Conservation (phyloP, 2,797 vertebrate genomes). For the Dicrostonyx torquatus region DNA sequence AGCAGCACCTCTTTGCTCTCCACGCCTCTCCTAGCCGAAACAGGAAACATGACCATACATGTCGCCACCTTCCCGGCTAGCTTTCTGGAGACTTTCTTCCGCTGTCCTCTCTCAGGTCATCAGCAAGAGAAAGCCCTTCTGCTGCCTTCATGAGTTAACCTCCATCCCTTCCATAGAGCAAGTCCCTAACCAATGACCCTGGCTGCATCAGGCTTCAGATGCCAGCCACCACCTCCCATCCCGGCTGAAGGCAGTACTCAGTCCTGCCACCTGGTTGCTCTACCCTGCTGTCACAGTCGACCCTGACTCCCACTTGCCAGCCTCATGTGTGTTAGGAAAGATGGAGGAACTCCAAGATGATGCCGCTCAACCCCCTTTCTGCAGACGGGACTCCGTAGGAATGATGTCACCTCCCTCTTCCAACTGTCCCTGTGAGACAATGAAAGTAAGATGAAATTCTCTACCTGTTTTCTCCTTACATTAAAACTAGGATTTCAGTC, state of each 20-base stretch:
- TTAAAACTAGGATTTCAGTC: neutral
- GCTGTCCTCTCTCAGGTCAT: neutral
- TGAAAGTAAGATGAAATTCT: neutral
- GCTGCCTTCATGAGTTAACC: too few relatives aligned
- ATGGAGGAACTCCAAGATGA: too few relatives aligned
- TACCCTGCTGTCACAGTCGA: neutral
- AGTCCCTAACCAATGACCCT: too few relatives aligned
- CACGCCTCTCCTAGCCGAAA: neutral
- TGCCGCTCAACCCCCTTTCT: neutral
- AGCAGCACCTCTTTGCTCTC: too few relatives aligned
- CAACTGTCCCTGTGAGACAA: neutral
- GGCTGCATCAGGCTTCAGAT: neutral
- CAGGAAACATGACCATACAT: neutral
- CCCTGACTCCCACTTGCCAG: neutral
- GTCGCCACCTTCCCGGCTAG: too few relatives aligned
- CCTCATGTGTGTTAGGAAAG: neutral
- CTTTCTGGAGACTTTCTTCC: neutral
- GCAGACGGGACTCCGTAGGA: neutral
- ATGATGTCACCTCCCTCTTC: too few relatives aligned
- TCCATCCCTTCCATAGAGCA: neutral
- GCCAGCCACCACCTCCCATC: neutral
- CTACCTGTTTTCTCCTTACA: neutral
- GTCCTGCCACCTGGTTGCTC: neutral
- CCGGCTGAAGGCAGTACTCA: too few relatives aligned
- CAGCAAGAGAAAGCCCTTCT: neutral